These are phyloP conservation scores for Oriolus oriolus DNA, from an alignment of 2,113 vertebrate genomes.

Conservation along the genomic window DNA sequence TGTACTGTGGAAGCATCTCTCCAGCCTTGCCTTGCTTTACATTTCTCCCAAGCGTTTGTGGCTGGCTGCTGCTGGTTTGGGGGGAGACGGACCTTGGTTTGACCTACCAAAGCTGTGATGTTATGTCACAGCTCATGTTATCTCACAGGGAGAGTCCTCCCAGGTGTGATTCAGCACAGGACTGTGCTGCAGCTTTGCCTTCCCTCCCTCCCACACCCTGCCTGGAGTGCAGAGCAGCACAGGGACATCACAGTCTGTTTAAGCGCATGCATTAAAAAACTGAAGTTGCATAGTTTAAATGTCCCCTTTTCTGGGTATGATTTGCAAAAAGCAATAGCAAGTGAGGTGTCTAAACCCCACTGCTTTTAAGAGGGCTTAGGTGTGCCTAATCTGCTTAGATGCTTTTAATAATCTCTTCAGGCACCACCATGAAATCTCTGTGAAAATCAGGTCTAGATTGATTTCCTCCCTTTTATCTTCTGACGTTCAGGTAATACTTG, in stretches of 20 bases:
- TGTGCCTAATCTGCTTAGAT: background rate
- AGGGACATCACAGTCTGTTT: accelerated
- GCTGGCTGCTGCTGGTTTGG: background rate
- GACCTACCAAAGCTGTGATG: background rate
- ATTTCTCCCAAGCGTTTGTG: background rate
- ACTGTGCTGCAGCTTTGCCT: background rate
- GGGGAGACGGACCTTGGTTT: background rate
- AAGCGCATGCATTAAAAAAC: accelerated
- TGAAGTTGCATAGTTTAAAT: background rate
- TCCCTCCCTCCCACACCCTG: background rate
- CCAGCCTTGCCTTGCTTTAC: background rate
- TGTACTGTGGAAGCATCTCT: background rate
- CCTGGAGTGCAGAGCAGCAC: background rate
- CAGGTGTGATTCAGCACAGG: background rate
- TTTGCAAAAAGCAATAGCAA: background rate
- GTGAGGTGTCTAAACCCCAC: background rate
- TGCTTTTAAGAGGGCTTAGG: background rate
- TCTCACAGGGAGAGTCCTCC: background rate
- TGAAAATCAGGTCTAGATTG: background rate
- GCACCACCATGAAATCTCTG: background rate
- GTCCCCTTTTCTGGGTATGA: background rate
- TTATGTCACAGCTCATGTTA: background rate
- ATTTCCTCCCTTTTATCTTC: background rate
- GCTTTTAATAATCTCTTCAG: background rate
- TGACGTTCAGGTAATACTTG: background rate